Evolutionary conservation across 2,888 invertebrate genomes (phyloP), one percentile per base, ranked within the genome.

Genomic region (Zele albiditarsus): DNA sequence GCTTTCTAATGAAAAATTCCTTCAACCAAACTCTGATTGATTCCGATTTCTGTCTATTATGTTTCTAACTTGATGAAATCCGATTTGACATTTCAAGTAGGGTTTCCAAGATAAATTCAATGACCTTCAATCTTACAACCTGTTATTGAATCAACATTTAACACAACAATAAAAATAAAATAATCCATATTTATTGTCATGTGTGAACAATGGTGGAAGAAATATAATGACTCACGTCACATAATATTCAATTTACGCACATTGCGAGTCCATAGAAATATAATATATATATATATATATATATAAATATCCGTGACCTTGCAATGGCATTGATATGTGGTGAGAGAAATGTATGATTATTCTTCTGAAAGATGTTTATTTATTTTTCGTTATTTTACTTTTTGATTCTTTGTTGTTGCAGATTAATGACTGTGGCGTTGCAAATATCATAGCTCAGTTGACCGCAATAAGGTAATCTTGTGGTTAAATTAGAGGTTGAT

Each of bases 391-490:
- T 8, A 38, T 38, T 12, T 38, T n/a, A n/a, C n/a, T n/a, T n/a
- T n/a, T n/a, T n/a, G n/a, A n/a, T n/a, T n/a, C n/a, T 38, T 38
- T 70, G 33, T 49, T 25, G 25, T 38, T 53, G 31, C 68, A 57
- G 38, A 60, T 58, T 60, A 46, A 71, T 62, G 60, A 60, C 46
- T 60, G 25, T 60, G 42, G 62, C 42, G 46, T 69, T 58, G 69
- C 25, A 69, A 31, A 38, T 27, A 69, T 62, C 27, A 42, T 46
- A 60, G 42, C 49, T 42, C 2, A 60, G 46, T 38, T n/a, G 27
- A 71, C 71, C 71, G 27, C 71, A 71, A 60, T 71, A 62, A 71
- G 62, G 62, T 71, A 62, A 71, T 71, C 16, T 42, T 71, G 71
- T 20, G 71, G 71, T 62, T 28, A n/a, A 71, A 71, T 46, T 38